Evolutionary conservation across 2,888 invertebrate genomes (phyloP).

Genomic region (Conomelus anceps): DNA sequence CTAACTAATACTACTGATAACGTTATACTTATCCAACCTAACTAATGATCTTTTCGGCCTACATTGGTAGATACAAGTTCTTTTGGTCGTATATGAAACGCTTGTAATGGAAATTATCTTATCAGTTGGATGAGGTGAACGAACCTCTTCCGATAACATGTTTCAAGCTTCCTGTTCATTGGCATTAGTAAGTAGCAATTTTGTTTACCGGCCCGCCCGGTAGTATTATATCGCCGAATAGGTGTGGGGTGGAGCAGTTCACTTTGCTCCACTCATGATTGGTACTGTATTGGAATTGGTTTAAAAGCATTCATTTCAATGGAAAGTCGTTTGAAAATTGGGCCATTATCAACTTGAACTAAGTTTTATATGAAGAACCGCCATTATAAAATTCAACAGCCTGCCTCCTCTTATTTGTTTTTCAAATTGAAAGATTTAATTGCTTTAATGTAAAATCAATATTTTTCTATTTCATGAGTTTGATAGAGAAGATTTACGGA

Average conservation of each 20-base stretch:
- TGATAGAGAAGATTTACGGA: too few species aligned
- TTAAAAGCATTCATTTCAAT: neutral
- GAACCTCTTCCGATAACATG: neutral
- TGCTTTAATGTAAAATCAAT: too few species aligned
- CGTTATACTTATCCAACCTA: neutral
- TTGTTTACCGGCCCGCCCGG: neutral
- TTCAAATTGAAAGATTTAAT: too few species aligned
- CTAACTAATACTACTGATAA: neutral
- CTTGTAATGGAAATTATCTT: neutral
- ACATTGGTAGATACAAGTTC: neutral
- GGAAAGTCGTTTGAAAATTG: neutral
- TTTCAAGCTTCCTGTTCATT: neutral
- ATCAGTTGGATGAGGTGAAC: neutral
- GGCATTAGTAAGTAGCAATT: neutral
- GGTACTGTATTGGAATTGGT: too few species aligned
- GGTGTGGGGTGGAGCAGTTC: neutral
- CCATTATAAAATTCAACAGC: too few species aligned
- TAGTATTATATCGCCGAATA: neutral
- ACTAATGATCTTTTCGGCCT: neutral
- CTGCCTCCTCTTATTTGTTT: too few species aligned
- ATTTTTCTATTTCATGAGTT: too few species aligned
- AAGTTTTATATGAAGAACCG: too few species aligned
- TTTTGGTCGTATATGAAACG: neutral
- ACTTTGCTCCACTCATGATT: neutral
- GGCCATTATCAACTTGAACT: neutral